Conservation (phyloP, 2,888 invertebrate genomes). For the Spialia ferax region DNA sequence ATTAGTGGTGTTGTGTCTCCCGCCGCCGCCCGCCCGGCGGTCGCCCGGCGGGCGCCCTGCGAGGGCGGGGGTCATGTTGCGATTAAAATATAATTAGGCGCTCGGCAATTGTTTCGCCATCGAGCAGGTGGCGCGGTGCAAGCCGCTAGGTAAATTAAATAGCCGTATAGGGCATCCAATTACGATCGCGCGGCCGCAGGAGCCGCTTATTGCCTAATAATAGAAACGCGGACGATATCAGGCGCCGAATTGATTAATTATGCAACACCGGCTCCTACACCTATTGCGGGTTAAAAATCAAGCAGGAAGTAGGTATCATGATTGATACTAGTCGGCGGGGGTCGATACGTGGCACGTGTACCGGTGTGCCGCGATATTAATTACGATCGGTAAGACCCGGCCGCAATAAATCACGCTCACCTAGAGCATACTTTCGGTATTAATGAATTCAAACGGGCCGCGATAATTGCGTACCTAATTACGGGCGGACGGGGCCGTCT, state of each 20-base stretch:
- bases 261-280: conserved; percentile 52
- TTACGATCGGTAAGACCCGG: conserved; percentile 73
- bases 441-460: conserved; percentile 84
- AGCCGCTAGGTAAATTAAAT: conserved; percentile 81
- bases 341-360: conserved; percentile 62
- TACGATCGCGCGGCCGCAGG: conserved; percentile 71
- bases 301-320: conserved; percentile 58
- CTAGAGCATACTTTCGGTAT: conserved; percentile 71
- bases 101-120: conserved; percentile 84
- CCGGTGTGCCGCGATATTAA: conserved; percentile 78
- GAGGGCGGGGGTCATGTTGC: conserved; percentile 67
- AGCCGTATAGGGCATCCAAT: conserved; percentile 81
- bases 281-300: conserved; percentile 58
- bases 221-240: conserved; percentile 68
- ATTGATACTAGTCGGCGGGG: conserved; percentile 56
- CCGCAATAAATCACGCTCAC: conserved; percentile 79
- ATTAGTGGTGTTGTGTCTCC: conserved; percentile 72
- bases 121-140: conserved; percentile 79
- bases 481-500: conserved; percentile 75
- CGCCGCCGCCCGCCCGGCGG: conserved; percentile 48
- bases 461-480: conserved; percentile 85
- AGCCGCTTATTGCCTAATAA: conserved; percentile 81
- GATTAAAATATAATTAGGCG: conserved; percentile 86
- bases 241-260: conserved; percentile 77
- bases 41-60: conserved; percentile 46